Base-by-base conservation (phyloP, 2,888 invertebrate species). In the Emmelina monodactyla region DNA sequence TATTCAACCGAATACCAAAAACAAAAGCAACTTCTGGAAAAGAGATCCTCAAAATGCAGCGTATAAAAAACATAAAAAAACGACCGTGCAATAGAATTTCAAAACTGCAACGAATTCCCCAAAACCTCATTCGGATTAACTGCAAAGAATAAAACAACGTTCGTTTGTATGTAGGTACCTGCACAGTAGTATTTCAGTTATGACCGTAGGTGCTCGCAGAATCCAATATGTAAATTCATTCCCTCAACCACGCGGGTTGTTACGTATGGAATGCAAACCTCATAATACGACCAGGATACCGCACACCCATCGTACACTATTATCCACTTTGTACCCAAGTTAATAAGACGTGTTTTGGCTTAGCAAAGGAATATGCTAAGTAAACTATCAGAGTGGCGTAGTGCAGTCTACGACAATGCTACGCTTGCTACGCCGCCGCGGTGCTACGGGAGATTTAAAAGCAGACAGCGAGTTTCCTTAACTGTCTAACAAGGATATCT, bases 201-300 rank as follows among this genome's bases (percentile, higher is more conserved):
- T 25, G 25, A 10, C 32, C 40, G 31, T 28, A 31, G 41, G 47
- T 41, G 50, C 46, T 46, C 28, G 35, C 48, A 52, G 58, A 63
- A 71, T 69, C 66, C 64, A 67, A 69, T 71, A 71, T 65, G 63
- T 57, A 67, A 63, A 70, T 68, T 59, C 55, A 56, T 55, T 50
- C 41, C 56, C 58, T 49, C 52, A 47, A 48, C 45, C 45, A 49
- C 46, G 46, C 42, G 47, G 47, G 41, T 50, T 25, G 25, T 25
- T 25, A 25, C 46, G 57, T 43, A 37, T 25, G 55, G 57, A 52
- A 64, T 62, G 58, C 50, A 51, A 54, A 53, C 50, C 51, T 46
- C 45, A 50, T 46, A 50, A 48, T 43, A 32, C 38, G 33, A 37
- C 40, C 35, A 34, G 40, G 37, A 37, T 34, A 40, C 35, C 29